Conservation (phyloP, 53 echinoderm and acorn worm genomes). For the Antedon mediterranea region DNA sequence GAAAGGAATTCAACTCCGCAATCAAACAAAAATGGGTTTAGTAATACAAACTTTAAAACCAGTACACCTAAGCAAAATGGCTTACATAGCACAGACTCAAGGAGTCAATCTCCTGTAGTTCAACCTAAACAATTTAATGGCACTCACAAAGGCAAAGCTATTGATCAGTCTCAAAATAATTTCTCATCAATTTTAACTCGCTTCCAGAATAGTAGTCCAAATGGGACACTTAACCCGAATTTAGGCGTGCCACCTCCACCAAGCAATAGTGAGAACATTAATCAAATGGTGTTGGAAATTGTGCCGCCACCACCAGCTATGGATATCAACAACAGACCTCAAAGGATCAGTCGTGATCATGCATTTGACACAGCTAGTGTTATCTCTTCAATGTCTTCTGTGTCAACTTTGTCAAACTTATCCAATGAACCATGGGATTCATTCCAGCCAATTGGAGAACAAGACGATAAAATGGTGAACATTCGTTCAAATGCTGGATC, state of each 20-base stretch:
- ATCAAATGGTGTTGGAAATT: conserved; percentile 8
- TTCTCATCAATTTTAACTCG: neutral
- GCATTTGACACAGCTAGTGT: conserved; percentile 72
- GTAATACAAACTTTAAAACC: neutral
- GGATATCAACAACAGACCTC: conserved; percentile 22
- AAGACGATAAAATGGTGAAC: neutral
- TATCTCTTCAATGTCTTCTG: conserved; percentile 76
- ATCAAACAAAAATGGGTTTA: neutral
- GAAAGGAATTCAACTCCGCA: neutral
- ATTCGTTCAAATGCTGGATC: neutral
- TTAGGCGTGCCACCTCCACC: neutral
- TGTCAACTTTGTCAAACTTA: conserved; percentile 76
- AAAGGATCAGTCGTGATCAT: conserved; percentile 31
- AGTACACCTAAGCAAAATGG: neutral
- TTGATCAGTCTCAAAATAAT: neutral
- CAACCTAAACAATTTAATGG: neutral
- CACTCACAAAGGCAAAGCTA: neutral
- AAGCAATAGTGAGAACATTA: conserved; percentile 8
- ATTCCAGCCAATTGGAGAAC: neutral
- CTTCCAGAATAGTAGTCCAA: neutral
- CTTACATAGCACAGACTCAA: neutral
- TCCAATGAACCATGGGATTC: neutral
- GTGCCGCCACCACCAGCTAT: conserved; percentile 45
- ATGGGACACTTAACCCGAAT: conserved; percentile 7
- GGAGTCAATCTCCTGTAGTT: neutral